These are phyloP conservation scores for Liparis tanakae DNA, from an alignment of 2,797 vertebrate species.

Conservation along the genomic window DNA sequence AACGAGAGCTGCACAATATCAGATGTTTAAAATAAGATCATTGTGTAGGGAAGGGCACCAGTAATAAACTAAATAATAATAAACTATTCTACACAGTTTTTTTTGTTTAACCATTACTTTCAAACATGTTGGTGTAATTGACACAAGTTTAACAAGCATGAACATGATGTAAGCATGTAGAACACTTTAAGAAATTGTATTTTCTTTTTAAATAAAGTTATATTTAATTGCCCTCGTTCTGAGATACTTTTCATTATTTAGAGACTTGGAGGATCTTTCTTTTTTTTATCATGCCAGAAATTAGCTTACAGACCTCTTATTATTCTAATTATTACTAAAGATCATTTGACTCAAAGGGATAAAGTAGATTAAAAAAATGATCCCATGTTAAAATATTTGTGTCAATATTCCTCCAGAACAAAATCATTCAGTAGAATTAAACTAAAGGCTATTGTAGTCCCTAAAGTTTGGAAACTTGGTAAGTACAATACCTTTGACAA, in stretches of 20 bases:
- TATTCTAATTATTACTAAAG: neutral
- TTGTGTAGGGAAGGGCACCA: too few relatives aligned
- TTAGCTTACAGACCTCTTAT: neutral
- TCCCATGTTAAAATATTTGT: neutral
- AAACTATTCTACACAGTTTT: too few relatives aligned
- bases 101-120: too few relatives aligned
- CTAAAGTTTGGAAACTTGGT: conserved; percentile 4
- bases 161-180: too few relatives aligned
- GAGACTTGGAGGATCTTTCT: neutral
- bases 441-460: neutral
- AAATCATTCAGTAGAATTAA: neutral
- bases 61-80: too few relatives aligned
- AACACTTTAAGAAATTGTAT: too few relatives aligned
- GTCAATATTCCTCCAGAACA: conserved; percentile 5
- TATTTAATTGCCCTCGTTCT: neutral
- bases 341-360: neutral
- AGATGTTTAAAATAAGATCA: neutral
- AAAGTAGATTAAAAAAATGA: neutral
- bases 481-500: conserved; percentile 13
- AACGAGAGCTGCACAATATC: neutral
- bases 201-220: too few relatives aligned
- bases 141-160: too few relatives aligned
- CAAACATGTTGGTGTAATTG: too few relatives aligned
- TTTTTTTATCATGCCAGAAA: neutral
- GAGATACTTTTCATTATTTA: neutral